Conservation (phyloP, 2,888 invertebrate genomes). For the Rhagophthalmus giganteus region DNA sequence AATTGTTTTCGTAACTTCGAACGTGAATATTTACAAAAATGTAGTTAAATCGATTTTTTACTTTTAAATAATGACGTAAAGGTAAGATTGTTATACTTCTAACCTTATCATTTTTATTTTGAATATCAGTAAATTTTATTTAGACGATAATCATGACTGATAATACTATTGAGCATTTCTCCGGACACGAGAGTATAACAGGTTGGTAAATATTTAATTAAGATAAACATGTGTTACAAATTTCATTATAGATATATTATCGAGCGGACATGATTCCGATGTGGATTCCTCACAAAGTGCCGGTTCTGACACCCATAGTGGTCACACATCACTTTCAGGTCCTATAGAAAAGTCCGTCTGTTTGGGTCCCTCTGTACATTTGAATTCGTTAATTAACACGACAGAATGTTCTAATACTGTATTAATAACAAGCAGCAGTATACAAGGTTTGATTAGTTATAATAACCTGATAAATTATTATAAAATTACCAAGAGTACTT, state of each 20-base stretch:
- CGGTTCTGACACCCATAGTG: conserved; percentile 51
- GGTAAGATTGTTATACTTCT: too few species aligned
- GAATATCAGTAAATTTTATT: too few species aligned
- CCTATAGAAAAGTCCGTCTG: conserved; percentile 49
- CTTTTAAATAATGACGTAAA: too few species aligned
- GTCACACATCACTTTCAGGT: conserved; percentile 51
- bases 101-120: too few species aligned
- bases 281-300: conserved; percentile 53
- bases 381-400: conserved; percentile 36
- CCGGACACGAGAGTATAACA: conserved; percentile 19
- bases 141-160: conserved; percentile 21
- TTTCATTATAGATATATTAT: conserved; percentile 18
- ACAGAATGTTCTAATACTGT: conserved; percentile 23
- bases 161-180: conserved; percentile 15
- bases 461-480: not conserved
- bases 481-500: conserved; percentile 6
- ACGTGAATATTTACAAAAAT: too few species aligned
- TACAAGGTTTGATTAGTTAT: conserved; percentile 7
- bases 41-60: too few species aligned
- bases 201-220: conserved; percentile 13
- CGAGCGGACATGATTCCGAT: conserved; percentile 49
- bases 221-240: not conserved
- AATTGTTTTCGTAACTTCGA: too few species aligned
- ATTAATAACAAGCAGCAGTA: conserved; percentile 6
- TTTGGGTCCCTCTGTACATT: conserved; percentile 49